Evolutionary conservation across 2,113 vertebrate genomes (phyloP).

Genomic region (Chunga burmeisteri): DNA sequence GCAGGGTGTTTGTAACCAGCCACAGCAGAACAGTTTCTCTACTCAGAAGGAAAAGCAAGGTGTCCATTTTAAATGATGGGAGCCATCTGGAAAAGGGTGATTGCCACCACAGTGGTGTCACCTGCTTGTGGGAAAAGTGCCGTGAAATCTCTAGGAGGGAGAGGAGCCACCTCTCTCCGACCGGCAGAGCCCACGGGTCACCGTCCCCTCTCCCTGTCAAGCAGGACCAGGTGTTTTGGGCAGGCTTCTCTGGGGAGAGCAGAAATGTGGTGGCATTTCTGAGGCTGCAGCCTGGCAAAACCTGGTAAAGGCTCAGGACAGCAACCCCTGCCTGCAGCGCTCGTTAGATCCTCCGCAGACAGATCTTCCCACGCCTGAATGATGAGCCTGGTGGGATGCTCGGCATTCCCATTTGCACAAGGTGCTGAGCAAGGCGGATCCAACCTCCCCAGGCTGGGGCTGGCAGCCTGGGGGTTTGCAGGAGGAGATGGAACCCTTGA

Average conservation of each 20-base stretch:
- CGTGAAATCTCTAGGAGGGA: not conserved
- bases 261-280: not conserved
- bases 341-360: fast-evolving
- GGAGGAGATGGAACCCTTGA: not conserved
- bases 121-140: not conserved
- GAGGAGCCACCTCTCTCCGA: not conserved
- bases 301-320: not conserved
- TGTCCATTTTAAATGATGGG: fast-evolving
- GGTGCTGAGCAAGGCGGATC: not conserved
- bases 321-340: not conserved
- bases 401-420: fast-evolving
- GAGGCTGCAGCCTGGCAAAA: not conserved
- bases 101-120: not conserved
- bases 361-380: not conserved
- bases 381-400: not conserved
- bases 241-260: fast-evolving
- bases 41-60: not conserved
- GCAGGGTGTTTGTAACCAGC: not conserved
- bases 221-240: not conserved
- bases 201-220: not conserved
- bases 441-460: not conserved
- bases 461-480: not conserved
- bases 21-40: not conserved
- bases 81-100: not conserved
- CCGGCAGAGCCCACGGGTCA: fast-evolving